These are phyloP conservation scores for Branchipolynoe longqiensis DNA, from an alignment of 2,888 invertebrate genomes.

Conservation along the genomic window DNA sequence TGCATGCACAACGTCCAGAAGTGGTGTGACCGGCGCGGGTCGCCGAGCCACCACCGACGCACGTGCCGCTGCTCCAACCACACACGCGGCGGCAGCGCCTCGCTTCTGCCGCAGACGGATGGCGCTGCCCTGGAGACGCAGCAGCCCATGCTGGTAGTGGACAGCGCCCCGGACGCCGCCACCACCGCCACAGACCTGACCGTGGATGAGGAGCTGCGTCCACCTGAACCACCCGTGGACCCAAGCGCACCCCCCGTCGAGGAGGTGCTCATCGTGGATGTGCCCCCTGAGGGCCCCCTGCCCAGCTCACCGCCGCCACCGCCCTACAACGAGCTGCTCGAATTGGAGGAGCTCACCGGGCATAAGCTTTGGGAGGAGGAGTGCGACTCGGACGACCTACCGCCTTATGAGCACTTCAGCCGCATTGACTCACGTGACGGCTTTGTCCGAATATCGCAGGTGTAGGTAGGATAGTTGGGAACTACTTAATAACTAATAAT, in stretches of 20 bases:
- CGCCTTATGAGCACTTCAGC: constrained; percentile 47
- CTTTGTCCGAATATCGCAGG: constrained; percentile 31
- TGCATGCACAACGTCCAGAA: constrained; percentile 35
- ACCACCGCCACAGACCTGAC: not conserved
- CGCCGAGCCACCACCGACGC: constrained; percentile 40
- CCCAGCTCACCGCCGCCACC: constrained; percentile 47
- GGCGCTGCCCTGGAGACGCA: constrained; percentile 1
- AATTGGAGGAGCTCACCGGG: constrained; percentile 34
- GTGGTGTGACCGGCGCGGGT: constrained; percentile 18
- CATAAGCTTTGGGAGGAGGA: constrained; percentile 34
- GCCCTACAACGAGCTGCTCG: constrained; percentile 44
- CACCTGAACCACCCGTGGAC: constrained; percentile 13
- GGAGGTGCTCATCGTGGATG: constrained; percentile 2
- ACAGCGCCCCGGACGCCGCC: constrained; percentile 24
- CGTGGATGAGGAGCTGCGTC: constrained; percentile 14
- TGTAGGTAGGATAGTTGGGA: not conserved
- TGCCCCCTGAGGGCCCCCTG: constrained; percentile 28
- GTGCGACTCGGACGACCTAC: constrained; percentile 41
- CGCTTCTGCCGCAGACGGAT: constrained; percentile 36
- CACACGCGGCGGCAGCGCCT: constrained; percentile 13
- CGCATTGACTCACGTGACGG: constrained; percentile 38
- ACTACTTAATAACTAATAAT: not conserved
- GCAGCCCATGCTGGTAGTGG: constrained; percentile 52
- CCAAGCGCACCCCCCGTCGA: constrained; percentile 51
- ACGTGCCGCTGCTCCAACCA: constrained; percentile 47